Percentiles rank a stretch among this genome's conserved stretches.
Conservation (phyloP, 35 echinoderm and acorn worm species). For the Antedon bifida region DNA sequence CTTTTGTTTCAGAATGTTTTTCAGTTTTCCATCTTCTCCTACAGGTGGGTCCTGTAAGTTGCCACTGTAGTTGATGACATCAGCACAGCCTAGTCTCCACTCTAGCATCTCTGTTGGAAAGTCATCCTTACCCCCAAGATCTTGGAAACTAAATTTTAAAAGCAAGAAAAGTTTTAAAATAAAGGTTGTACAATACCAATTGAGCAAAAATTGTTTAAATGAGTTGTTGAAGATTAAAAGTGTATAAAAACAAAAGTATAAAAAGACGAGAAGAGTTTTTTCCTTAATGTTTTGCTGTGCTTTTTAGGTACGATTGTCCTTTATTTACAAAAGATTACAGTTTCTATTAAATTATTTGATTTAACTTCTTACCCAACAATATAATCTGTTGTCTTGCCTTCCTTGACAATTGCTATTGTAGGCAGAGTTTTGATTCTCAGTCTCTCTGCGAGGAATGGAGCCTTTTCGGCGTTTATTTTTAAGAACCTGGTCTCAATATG, state of each 20-base stretch:
- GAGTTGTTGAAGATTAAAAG: too few species aligned
- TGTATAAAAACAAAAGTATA: too few species aligned
- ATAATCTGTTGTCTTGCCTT: constrained; percentile 85
- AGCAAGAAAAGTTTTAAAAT: neutral
- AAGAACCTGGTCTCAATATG: constrained; percentile 93
- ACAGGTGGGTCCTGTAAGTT: constrained; percentile 80
- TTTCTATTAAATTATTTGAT: too few species aligned
- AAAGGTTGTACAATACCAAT: too few species aligned
- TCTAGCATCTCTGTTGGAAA: constrained; percentile 96
- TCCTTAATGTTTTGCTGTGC: too few species aligned
- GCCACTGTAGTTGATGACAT: constrained; percentile 80
- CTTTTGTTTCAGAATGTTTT: constrained; percentile 14
- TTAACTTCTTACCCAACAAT: constrained; percentile 64
- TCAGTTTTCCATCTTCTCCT: constrained; percentile 9
- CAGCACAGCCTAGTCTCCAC: constrained; percentile 81
- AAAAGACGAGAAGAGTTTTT: too few species aligned
- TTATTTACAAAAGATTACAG: too few species aligned
- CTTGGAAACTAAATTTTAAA: constrained; percentile 73
- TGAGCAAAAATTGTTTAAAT: too few species aligned
- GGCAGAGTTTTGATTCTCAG: constrained; percentile 65
- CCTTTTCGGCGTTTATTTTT: constrained; percentile 92
- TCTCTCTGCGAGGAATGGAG: constrained; percentile 75
- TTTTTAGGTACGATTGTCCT: too few species aligned
- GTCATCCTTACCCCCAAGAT: constrained; percentile 74
- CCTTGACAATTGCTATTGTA: constrained; percentile 69